Evolutionary conservation across 2,113 vertebrate species (phyloP).

Genomic region (Sylvia atricapilla): DNA sequence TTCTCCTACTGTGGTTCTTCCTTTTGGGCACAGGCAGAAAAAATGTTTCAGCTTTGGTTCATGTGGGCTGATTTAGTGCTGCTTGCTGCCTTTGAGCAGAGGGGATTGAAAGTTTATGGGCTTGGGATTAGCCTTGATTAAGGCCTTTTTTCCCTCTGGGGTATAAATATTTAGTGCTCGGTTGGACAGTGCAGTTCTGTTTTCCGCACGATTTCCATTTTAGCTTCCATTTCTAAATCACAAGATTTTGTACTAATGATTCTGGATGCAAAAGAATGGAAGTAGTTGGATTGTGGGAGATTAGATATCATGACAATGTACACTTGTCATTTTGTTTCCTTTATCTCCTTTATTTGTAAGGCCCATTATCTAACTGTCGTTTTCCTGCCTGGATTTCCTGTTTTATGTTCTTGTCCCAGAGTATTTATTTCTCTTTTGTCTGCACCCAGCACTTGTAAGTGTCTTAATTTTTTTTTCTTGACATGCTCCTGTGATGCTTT

Average conservation of each 20-base stretch:
- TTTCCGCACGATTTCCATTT: neutral
- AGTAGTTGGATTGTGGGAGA: neutral
- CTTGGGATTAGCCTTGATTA: neutral
- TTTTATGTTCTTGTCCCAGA: neutral
- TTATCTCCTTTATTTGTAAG: neutral
- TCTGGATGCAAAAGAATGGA: neutral
- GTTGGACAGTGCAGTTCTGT: neutral
- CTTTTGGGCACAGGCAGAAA: neutral
- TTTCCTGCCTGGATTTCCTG: conserved; percentile 17
- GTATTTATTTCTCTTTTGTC: conserved; percentile 16
- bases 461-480: conserved; percentile 32
- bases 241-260: neutral
- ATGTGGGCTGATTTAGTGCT: neutral
- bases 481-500: neutral
- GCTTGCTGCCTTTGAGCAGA: neutral
- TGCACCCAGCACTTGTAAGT: neutral
- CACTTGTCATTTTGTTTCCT: neutral
- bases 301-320: neutral
- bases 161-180: neutral
- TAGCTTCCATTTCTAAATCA: neutral
- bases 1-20: neutral
- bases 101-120: neutral
- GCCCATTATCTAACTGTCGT: neutral
- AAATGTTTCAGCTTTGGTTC: neutral
- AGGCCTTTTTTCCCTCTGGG: neutral